Percentiles rank a stretch among this genome's conserved stretches.
Evolutionary conservation across 2,113 vertebrate genomes (phyloP).

Genomic region (Gopherus flavomarginatus): DNA sequence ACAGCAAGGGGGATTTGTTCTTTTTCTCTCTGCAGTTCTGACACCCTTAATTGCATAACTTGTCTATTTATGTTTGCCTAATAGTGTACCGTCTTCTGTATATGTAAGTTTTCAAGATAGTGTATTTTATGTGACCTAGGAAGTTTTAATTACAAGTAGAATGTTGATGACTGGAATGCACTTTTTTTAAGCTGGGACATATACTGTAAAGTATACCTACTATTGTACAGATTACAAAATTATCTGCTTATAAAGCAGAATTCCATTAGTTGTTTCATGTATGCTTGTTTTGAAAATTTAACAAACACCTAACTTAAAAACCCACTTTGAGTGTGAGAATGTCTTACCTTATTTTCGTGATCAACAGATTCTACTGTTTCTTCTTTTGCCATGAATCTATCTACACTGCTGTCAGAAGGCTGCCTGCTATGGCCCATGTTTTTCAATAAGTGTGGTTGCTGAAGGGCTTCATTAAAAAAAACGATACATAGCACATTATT

Average conservation of each 20-base stretch:
- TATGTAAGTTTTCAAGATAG: neutral
- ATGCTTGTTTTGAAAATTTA: neutral
- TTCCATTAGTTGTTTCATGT: neutral
- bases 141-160: neutral
- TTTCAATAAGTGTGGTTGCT: conserved; percentile 87
- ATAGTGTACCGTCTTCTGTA: neutral
- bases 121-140: accelerated
- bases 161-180: neutral
- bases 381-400: conserved; percentile 87
- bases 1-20: neutral
- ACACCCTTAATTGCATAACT: neutral
- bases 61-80: neutral
- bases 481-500: conserved; percentile 10
- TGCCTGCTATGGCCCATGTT: conserved; percentile 89
- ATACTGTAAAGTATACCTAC: neutral
- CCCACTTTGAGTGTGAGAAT: neutral
- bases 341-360: conserved; percentile 88
- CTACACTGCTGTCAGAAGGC: conserved; percentile 91
- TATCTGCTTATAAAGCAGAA: neutral
- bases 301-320: neutral
- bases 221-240: neutral
- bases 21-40: neutral
- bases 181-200: neutral
- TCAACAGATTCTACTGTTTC: conserved; percentile 85
- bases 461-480: conserved; percentile 82